Conservation (phyloP, 2,888 invertebrate genomes). For the Argyresthia albistria region DNA sequence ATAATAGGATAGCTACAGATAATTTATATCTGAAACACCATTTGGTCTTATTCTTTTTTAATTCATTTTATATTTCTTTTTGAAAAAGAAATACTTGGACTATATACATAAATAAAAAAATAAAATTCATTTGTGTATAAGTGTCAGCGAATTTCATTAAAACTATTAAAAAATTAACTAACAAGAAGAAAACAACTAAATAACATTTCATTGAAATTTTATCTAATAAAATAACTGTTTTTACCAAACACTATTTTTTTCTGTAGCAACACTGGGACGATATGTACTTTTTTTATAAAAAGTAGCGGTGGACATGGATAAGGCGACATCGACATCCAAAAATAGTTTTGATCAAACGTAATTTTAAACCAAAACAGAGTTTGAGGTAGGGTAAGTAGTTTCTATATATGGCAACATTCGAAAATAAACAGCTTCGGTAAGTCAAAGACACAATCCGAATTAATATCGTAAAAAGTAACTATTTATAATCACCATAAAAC, state of each 20-base stretch:
- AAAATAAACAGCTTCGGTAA: slow-evolving; percentile 17
- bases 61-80: neutral
- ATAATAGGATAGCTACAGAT: neutral
- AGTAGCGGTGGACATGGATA: too few species aligned
- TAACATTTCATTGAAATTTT: neutral
- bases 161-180: neutral
- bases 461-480: slow-evolving; percentile 9
- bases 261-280: neutral
- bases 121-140: neutral
- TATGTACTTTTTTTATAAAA: neutral
- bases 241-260: neutral
- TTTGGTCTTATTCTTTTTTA: too few species aligned
- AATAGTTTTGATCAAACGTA: neutral
- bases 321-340: too few species aligned
- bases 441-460: neutral
- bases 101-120: neutral
- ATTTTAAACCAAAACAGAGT: neutral
- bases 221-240: neutral
- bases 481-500: slow-evolving; percentile 31
- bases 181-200: neutral
- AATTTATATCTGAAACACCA: slow-evolving; percentile 14
- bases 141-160: slow-evolving; percentile 1
- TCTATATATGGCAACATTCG: slow-evolving; percentile 60
- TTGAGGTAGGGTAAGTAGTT: slow-evolving; percentile 50
- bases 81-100: neutral